These are phyloP conservation scores for Hemiscyllium ocellatum DNA, from an alignment of 2,113 vertebrate genomes.

Conservation along the genomic window DNA sequence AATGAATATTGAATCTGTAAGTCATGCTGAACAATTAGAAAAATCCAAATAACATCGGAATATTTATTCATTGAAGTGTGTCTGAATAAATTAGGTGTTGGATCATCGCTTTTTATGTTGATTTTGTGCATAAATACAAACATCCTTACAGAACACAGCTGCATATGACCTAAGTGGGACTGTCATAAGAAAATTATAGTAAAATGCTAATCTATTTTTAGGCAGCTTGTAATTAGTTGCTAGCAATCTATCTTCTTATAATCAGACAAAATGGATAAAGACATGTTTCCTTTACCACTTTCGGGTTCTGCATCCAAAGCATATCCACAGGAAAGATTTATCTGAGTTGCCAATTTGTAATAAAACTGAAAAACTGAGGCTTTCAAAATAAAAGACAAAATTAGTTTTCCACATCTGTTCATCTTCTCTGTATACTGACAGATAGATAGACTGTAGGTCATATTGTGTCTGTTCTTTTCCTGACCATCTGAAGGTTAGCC, in stretches of 20 bases:
- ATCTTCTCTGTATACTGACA: background rate
- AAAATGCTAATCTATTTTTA: background rate
- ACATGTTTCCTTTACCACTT: background rate
- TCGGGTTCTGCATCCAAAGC: background rate
- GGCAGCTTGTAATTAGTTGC: background rate
- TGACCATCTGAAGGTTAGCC: background rate
- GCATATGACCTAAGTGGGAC: background rate
- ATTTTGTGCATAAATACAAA: background rate
- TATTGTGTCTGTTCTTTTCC: background rate
- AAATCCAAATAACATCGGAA: background rate
- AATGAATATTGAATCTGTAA: background rate
- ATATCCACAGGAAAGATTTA: background rate
- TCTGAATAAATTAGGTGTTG: background rate
- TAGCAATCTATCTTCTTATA: background rate
- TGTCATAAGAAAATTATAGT: background rate
- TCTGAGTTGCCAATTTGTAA: background rate
- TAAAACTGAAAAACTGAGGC: too few species aligned
- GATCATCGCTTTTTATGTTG: background rate
- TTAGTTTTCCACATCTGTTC: background rate
- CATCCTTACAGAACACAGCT: background rate
- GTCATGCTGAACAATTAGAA: background rate
- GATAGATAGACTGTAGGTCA: background rate
- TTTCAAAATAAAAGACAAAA: background rate
- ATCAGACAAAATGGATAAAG: background rate
- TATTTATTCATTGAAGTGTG: constrained; percentile 1